phyloP scores from a whole-genome alignment of 1,140 invertebrate species.

The Meloidogyne chitwoodi region DNA sequence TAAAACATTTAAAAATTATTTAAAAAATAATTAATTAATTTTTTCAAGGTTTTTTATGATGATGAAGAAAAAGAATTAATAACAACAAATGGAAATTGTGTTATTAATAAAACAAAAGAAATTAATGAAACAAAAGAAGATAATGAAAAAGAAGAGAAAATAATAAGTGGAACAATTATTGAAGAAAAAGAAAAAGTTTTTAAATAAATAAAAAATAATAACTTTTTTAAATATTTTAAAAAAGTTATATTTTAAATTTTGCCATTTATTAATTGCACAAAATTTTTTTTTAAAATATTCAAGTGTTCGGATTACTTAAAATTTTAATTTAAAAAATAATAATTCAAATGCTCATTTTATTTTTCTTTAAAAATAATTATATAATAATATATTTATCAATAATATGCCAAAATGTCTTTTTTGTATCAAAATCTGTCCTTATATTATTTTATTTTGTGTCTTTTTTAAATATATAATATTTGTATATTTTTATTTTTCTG shows the following conservation, averaged over 20 bases:
- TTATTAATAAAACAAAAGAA: not conserved
- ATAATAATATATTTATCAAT: too few relatives aligned
- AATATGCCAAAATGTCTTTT: too few relatives aligned
- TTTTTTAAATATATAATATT: too few relatives aligned
- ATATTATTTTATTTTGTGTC: too few relatives aligned
- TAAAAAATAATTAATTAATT: not conserved
- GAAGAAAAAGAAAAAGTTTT: not conserved
- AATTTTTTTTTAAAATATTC: not conserved
- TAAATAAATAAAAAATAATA: not conserved
- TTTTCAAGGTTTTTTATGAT: conserved; percentile 50
- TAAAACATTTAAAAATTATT: not conserved
- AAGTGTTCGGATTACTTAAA: not conserved
- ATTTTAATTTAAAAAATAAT: not conserved
- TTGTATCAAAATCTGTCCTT: too few relatives aligned
- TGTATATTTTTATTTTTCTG: too few relatives aligned
- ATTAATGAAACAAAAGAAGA: not conserved
- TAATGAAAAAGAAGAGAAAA: not conserved
- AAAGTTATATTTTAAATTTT: not conserved
- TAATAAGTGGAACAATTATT: not conserved
- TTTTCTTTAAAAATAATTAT: too few relatives aligned
- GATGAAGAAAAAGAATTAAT: conserved; percentile 21
- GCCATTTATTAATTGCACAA: too few relatives aligned
- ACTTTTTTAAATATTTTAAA: too few relatives aligned
- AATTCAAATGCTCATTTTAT: not conserved
- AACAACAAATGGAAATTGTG: not conserved